Base-by-base conservation (phyloP, 2,113 vertebrate species). In the Galeopterus variegatus region DNA sequence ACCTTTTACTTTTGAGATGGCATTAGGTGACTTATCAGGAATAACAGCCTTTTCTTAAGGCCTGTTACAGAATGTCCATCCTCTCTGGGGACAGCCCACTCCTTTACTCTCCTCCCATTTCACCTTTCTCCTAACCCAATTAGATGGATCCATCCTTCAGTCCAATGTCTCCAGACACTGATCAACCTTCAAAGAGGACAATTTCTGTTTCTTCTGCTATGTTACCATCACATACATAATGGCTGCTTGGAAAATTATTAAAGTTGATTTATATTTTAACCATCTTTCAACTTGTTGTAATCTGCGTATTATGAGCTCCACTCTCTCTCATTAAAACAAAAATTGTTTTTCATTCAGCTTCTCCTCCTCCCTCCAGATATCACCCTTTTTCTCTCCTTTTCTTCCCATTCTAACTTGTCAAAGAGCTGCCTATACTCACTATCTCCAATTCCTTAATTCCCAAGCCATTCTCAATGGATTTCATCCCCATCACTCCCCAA, bases 201-300 rank as follows among this genome's bases (percentile, higher is more conserved):
- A 26, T 58, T 80, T 31, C 17, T 80, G 50, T 58, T 83, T 76
- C n/a, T 72, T 58, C 67, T 73, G 12, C 45, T 58, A 3, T 48
- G 31, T 73, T 64, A 62, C 56, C 31, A 33, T 72, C 48, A 56
- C 10, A 80, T 33, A 79, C 6, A 67, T 7, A 24, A 41, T 18
- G 15, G 11, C 54, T 33, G 41, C 41, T 41, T 56, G 64, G n/a
- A 24, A 90, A 96, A 86, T 50, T 58, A 73, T 48, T 73, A 13
- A 36, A 65, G 31, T 65, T 85, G 65, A 90, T 19, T 90, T 93
- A 12, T 72, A 80, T 41, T 73, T 56, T 70, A 90, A 67, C 90
- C 4, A 50, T 62, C 52, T 83, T 24, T 56, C 62, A 62, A 85
- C 15, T 7, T 50, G 17, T 6, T 36, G 26, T 7, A 31, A 23